Evolutionary conservation across 1,140 invertebrate species (phyloP).

Genomic region (Arion vulgaris): DNA sequence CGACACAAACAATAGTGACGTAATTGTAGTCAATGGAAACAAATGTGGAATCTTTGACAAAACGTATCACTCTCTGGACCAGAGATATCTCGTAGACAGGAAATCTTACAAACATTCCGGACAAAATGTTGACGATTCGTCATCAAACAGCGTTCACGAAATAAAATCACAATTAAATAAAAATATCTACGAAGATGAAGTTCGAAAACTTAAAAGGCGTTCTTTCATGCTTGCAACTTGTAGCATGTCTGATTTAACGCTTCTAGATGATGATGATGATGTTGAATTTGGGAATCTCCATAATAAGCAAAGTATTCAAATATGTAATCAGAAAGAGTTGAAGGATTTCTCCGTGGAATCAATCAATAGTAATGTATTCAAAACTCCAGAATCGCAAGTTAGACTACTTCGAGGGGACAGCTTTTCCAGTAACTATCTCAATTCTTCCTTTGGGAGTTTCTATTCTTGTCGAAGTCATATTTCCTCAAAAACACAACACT

Average conservation of each 20-base stretch:
- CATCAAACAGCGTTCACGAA: not conserved
- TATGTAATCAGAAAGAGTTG: not conserved
- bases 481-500: not conserved
- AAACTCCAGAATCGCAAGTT: not conserved
- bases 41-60: not conserved
- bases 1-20: not conserved
- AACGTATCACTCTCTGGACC: too few relatives aligned
- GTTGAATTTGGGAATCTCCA: not conserved
- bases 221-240: slow-evolving; percentile 19
- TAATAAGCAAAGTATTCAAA: too few relatives aligned
- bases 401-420: not conserved
- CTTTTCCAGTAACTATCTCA: not conserved
- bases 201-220: not conserved
- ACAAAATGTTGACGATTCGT: not conserved
- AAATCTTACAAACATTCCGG: not conserved
- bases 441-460: slow-evolving; percentile 32
- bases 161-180: not conserved
- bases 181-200: not conserved
- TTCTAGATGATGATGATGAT: not conserved
- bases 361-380: not conserved
- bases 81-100: not conserved
- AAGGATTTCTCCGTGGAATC: not conserved
- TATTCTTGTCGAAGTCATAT: slow-evolving; percentile 19
- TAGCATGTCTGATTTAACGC: slow-evolving; percentile 22
- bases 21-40: not conserved